These are phyloP conservation scores for Eudasyphora cyanicolor DNA, from an alignment of 2,888 invertebrate genomes.

Conservation along the genomic window DNA sequence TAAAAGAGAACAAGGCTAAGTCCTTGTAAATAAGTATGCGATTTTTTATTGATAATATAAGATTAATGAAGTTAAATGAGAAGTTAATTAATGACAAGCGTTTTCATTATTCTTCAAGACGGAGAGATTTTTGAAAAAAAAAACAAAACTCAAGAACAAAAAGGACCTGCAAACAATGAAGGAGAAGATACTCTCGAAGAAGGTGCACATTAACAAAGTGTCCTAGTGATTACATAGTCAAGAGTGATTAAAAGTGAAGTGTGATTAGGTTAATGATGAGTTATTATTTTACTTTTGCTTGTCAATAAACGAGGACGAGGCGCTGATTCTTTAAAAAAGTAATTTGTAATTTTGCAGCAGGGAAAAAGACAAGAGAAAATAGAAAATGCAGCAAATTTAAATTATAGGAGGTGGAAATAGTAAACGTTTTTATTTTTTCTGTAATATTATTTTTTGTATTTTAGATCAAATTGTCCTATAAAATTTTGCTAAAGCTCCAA, in stretches of 20 bases:
- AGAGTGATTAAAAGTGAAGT: not conserved
- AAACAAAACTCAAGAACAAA: not conserved
- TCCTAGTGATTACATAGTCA: constrained; percentile 3
- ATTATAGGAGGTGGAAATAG: too few relatives aligned
- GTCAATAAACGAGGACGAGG: too few relatives aligned
- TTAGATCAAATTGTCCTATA: too few relatives aligned
- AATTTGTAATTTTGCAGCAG: too few relatives aligned
- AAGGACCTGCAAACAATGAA: not conserved
- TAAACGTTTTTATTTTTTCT: too few relatives aligned
- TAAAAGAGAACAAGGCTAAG: not conserved
- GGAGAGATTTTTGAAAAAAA: not conserved
- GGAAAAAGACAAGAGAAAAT: too few relatives aligned
- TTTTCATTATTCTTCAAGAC: constrained; percentile 14
- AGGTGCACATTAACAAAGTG: not conserved
- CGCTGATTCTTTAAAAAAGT: too few relatives aligned
- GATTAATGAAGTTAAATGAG: constrained; percentile 58
- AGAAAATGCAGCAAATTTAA: too few relatives aligned
- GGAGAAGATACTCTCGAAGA: not conserved
- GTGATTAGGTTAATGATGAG: constrained; percentile 8
- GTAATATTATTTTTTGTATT: too few relatives aligned
- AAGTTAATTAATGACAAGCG: constrained; percentile 51
- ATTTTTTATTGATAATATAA: constrained; percentile 47
- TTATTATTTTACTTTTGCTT: not conserved
- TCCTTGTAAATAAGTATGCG: constrained; percentile 2
- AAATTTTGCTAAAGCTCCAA: too few relatives aligned